These are phyloP conservation scores for Heliconius melpomene DNA, from an alignment of 1,140 invertebrate genomes.

Conservation along the genomic window DNA sequence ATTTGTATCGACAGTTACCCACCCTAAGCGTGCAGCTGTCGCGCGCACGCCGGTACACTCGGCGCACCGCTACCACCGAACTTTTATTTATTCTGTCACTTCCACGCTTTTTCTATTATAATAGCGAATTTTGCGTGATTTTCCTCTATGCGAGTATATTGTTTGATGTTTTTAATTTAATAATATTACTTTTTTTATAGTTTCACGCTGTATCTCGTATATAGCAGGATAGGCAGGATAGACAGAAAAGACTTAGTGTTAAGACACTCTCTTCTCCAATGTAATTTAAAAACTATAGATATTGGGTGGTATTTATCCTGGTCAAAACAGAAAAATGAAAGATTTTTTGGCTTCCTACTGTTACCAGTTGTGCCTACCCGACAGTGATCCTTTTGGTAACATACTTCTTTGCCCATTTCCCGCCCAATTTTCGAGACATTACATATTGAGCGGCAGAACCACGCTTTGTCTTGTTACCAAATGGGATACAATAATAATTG, in stretches of 20 bases:
- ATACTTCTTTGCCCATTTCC: not conserved
- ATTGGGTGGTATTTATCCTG: too few species aligned
- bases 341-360: too few species aligned
- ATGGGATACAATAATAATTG: too few species aligned
- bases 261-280: not conserved
- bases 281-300: too few species aligned
- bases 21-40: not conserved
- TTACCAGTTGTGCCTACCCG: too few species aligned
- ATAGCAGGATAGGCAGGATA: not conserved
- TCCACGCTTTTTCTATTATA: conserved; percentile 52
- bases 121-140: conserved; percentile 27
- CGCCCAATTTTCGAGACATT: too few species aligned
- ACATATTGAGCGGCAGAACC: too few species aligned
- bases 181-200: not conserved
- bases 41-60: conserved; percentile 43
- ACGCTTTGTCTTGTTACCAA: too few species aligned
- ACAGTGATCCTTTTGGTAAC: too few species aligned
- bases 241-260: not conserved
- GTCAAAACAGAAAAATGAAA: too few species aligned
- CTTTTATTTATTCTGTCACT: conserved; percentile 72
- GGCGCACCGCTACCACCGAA: conserved; percentile 63
- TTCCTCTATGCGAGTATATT: conserved; percentile 15
- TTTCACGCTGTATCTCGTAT: not conserved
- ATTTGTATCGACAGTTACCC: not conserved
- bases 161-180: conserved; percentile 26